A percentile compares a stretch with the other conserved stretches of the same genome.
Evolutionary conservation across 2,113 vertebrate genomes (phyloP).

Genomic region (Amblyopsis rosae): DNA sequence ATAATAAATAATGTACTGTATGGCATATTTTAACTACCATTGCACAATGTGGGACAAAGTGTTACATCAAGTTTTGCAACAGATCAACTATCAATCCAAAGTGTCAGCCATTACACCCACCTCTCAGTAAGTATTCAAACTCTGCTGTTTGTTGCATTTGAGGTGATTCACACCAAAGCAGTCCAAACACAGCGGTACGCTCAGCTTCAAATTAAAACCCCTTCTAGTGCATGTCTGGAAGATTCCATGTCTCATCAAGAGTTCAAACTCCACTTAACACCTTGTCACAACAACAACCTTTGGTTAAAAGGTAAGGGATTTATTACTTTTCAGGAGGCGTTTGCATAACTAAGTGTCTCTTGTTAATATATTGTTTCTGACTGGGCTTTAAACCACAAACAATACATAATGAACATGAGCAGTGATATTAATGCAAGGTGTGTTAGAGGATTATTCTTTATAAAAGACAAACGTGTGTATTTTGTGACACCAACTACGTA

Average conservation of each 20-base stretch:
- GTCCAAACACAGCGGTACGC: constrained; percentile 15
- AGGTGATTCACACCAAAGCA: neutral
- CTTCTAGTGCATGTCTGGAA: constrained; percentile 7
- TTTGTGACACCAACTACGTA: no score
- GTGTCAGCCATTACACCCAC: constrained; percentile 41
- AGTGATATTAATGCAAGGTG: no score
- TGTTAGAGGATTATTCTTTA: no score
- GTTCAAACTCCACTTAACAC: constrained; percentile 75
- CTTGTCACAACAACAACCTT: constrained; percentile 19
- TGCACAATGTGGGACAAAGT: no score
- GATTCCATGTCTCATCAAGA: constrained; percentile 7
- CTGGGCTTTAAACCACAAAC: no score
- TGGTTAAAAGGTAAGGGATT: constrained; percentile 73
- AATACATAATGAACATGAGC: no score
- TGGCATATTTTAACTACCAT: no score
- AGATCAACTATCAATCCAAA: neutral
- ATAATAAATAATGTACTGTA: no score
- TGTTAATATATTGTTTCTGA: no score
- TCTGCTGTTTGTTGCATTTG: neutral
- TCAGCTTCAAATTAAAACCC: neutral
- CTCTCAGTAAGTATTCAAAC: constrained; percentile 24
- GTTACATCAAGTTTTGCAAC: no score
- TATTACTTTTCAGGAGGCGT: constrained; percentile 48
- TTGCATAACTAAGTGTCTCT: no score
- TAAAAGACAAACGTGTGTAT: no score